Percentiles rank a stretch among this genome's conserved stretches.
These are phyloP conservation scores for Panthera uncia DNA, from an alignment of 2,113 vertebrate genomes.

Conservation along the genomic window DNA sequence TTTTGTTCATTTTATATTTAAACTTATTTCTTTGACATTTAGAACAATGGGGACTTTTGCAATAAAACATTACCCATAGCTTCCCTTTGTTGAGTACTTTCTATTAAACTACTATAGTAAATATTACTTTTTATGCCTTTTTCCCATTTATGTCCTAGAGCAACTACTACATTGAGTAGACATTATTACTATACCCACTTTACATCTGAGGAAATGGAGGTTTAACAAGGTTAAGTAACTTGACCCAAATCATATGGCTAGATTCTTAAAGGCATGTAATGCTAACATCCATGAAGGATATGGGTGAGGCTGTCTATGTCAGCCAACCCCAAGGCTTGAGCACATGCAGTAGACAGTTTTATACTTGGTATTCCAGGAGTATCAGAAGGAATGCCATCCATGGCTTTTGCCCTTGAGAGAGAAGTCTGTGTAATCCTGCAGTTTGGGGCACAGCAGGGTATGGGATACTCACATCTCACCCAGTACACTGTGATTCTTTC, in stretches of 20 bases:
- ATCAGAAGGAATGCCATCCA: background rate
- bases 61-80: background rate
- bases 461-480: background rate
- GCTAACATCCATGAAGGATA: background rate
- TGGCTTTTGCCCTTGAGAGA: background rate
- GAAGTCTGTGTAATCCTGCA: background rate
- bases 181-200: background rate
- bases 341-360: background rate
- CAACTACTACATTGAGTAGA: background rate
- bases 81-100: background rate
- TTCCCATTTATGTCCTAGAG: background rate
- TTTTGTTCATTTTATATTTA: background rate
- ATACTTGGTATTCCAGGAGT: background rate
- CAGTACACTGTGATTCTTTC: background rate
- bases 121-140: slow-evolving; percentile 34
- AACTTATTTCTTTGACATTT: slow-evolving; percentile 26
- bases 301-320: background rate
- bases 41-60: background rate
- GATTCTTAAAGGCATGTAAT: background rate
- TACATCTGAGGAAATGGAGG: background rate
- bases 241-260: background rate
- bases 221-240: background rate
- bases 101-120: background rate
- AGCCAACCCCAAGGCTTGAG: background rate
- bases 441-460: background rate